Percentiles rank a stretch among this genome's conserved stretches.
These are phyloP conservation scores for Chrysolina americana DNA, from an alignment of 2,888 invertebrate genomes.

Conservation along the genomic window DNA sequence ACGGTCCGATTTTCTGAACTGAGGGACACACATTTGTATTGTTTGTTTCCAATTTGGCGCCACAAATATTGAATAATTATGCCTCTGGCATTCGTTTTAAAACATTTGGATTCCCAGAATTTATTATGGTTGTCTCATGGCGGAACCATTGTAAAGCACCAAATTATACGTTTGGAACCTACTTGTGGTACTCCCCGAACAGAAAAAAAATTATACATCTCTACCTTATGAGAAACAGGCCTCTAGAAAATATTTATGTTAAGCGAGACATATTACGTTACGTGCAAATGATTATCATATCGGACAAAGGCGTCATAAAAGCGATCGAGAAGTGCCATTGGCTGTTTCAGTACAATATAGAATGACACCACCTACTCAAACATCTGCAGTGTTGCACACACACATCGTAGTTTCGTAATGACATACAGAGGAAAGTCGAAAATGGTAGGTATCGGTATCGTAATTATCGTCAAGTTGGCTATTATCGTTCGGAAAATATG, in stretches of 20 bases:
- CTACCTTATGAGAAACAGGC: conserved; percentile 18
- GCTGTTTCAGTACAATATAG: conserved; percentile 41
- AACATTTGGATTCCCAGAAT: conserved; percentile 28
- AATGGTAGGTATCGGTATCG: conserved; percentile 29
- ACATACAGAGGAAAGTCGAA: conserved; percentile 23
- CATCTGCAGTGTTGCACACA: conserved; percentile 46
- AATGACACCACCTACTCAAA: conserved; percentile 51
- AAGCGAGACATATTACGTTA: conserved; percentile 6
- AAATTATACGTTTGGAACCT: conserved; percentile 27
- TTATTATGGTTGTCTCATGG: conserved; percentile 27
- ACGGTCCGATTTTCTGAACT: conserved; percentile 11
- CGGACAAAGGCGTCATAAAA: conserved; percentile 25
- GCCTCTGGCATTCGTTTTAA: conserved; percentile 1
- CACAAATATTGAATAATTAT: conserved; percentile 23
- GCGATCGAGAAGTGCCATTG: conserved; percentile 37
- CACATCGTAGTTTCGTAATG: conserved; percentile 21
- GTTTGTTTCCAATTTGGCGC: conserved; percentile 19
- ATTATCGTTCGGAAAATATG: conserved; percentile 26
- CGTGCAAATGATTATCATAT: conserved; percentile 41
- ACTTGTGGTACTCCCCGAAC: conserved; percentile 3
- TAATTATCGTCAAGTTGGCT: conserved; percentile 29
- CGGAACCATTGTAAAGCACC: conserved; percentile 26
- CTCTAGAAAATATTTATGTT: conserved; percentile 11
- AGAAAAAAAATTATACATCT: conserved; percentile 28
- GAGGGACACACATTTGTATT: conserved; percentile 6